Conservation (phyloP, 2,113 vertebrate species). For the Urocynchramus pylzowi region DNA sequence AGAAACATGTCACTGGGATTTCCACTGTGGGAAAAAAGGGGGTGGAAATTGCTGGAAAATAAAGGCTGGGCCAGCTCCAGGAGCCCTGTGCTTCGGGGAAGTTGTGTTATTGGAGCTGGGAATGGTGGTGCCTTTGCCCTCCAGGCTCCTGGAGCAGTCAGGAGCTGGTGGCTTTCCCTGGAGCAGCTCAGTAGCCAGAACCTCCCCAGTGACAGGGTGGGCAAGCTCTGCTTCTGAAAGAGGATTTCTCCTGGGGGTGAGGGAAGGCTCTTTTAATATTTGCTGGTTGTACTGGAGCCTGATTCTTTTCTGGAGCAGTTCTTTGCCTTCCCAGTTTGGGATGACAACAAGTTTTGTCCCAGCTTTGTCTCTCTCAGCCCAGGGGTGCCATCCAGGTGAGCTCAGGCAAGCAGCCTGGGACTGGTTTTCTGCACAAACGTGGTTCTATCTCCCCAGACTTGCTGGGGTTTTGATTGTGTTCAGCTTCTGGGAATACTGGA, state of each 20-base stretch:
- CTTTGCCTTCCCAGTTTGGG: not conserved
- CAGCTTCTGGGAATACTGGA: not conserved
- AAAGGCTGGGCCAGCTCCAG: not conserved
- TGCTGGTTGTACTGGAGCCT: not conserved
- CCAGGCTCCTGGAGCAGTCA: not conserved
- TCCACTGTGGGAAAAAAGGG: not conserved
- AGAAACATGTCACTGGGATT: not conserved
- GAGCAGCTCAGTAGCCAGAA: fast-evolving
- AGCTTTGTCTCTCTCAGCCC: not conserved
- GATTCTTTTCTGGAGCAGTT: not conserved
- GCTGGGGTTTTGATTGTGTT: not conserved
- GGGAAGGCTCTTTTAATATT: not conserved
- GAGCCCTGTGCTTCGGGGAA: not conserved
- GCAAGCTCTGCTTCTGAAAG: not conserved
- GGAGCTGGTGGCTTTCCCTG: not conserved
- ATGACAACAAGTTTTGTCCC: not conserved
- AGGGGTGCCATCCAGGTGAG: not conserved
- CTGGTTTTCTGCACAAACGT: not conserved
- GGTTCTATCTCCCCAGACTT: not conserved
- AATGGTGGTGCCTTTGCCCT: not conserved
- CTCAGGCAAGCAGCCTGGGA: not conserved
- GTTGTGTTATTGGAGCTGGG: not conserved
- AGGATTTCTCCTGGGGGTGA: not conserved
- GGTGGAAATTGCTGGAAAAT: not conserved
- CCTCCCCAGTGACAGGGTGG: not conserved